These are phyloP conservation scores for Alethe castanea DNA, from an alignment of 2,113 vertebrate species.

Conservation along the genomic window DNA sequence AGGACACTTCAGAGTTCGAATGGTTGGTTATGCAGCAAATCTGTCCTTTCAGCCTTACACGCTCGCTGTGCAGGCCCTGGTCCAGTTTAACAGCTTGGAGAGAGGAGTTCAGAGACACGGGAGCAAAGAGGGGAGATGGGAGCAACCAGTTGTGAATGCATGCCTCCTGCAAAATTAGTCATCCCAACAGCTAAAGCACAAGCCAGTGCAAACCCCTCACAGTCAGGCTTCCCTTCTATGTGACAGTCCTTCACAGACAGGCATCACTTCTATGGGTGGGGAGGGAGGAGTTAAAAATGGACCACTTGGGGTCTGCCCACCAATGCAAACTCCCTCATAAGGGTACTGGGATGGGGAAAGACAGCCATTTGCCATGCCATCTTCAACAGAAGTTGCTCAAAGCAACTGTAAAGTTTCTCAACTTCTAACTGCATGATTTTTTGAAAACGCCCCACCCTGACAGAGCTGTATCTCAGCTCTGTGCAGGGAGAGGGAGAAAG, in stretches of 20 bases:
- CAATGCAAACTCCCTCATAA: neutral
- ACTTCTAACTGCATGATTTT: neutral
- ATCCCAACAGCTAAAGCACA: neutral
- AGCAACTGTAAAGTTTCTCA: neutral
- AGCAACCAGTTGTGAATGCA: accelerated
- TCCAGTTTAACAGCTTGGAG: neutral
- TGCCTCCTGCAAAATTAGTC: neutral
- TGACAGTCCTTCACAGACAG: neutral
- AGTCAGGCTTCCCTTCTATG: neutral
- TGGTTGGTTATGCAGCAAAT: neutral
- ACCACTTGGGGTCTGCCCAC: neutral
- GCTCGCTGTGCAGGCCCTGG: neutral
- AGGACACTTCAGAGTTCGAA: neutral
- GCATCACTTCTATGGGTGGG: neutral
- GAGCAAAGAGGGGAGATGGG: neutral
- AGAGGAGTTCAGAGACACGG: neutral
- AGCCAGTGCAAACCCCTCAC: neutral
- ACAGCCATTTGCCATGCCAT: neutral
- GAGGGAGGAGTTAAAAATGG: neutral
- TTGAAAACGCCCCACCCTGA: neutral
- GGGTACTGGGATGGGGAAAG: neutral
- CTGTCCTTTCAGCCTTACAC: neutral
- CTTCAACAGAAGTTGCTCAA: neutral
- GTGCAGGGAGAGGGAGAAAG: accelerated
- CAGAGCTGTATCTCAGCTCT: neutral